Percentiles rank a stretch among this genome's conserved stretches.
Conservation (phyloP, 2,888 invertebrate genomes). For the Caenorhabditis imperialis region DNA sequence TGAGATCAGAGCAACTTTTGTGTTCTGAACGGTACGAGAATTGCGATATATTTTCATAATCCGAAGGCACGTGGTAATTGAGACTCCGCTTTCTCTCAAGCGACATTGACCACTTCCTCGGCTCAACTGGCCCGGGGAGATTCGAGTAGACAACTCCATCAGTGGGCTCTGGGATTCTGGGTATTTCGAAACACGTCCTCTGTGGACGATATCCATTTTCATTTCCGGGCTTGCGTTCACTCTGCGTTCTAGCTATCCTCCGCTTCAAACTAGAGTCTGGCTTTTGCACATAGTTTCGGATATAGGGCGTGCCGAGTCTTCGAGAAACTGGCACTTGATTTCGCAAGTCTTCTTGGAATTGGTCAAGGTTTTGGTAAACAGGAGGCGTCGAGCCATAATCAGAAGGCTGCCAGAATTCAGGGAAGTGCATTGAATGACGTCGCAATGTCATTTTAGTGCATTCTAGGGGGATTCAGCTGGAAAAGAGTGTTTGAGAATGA, state of each 20-base stretch:
- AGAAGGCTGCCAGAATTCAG: constrained; percentile 52
- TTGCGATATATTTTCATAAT: constrained; percentile 29
- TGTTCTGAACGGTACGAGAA: constrained; percentile 38
- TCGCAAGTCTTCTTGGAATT: constrained; percentile 12
- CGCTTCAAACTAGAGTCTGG: constrained; percentile 61
- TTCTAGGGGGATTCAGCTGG: too few relatives aligned
- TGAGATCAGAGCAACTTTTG: constrained; percentile 49
- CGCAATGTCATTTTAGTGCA: constrained; percentile 51
- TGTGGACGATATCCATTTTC: constrained; percentile 23
- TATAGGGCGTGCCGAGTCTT: constrained; percentile 37
- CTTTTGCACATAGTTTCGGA: constrained; percentile 24
- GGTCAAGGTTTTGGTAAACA: constrained; percentile 36
- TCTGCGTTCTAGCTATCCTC: constrained; percentile 60
- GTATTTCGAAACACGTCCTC: constrained; percentile 22
- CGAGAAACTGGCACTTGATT: constrained; percentile 27
- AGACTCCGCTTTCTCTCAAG: constrained; percentile 36
- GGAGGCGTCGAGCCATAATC: constrained; percentile 31
- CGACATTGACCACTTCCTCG: constrained; percentile 40
- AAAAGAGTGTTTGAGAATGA: background rate
- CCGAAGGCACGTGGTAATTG: constrained; percentile 13
- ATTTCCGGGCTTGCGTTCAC: constrained; percentile 42
- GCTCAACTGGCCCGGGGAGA: constrained; percentile 11
- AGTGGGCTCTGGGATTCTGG: constrained; percentile 9
- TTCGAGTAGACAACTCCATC: constrained; percentile 38
- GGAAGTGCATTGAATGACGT: constrained; percentile 37